Base-by-base conservation (phyloP, 2,888 invertebrate species). In the Oscheius sp. region DNA sequence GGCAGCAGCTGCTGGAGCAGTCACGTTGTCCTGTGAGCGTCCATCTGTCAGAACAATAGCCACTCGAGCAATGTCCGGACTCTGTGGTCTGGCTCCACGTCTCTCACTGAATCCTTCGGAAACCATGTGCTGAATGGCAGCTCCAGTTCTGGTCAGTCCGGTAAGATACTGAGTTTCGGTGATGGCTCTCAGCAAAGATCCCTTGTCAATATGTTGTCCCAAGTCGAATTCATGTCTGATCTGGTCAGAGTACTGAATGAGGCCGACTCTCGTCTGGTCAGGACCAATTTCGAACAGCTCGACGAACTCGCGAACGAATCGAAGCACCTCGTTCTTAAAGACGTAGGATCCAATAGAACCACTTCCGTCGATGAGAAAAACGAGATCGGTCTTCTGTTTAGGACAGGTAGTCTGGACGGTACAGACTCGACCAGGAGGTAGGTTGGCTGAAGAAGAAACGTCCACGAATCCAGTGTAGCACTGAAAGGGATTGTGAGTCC, bases 1-100 rank as follows among this genome's bases (percentile, higher is more conserved):
- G 0, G 90, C 89, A n/a, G 81, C 63, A 42, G 79, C 83, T 2
- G 90, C 89, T 50, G 89, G 87, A 35, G 77, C 77, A n/a, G 88
- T 87, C 2, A 90, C 90, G 65, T 87, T 84, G 73, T 89, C 89
- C 75, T 89, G 89, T 42, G 90, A 90, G 33, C 89, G 78, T 5
- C 90, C 90, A 76, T 90, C 90, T 0, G 90, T 90, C 47, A 90
- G 87, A 5, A 90, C 89, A 51, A 90, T 88, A 11, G 89, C 89
- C 1, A 90, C 82, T 60, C 82, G 59, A 51, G 70, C 29, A 21
- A 82, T 80, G 47, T 82, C 82, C 47, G 70, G 65, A 29, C 74
- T 74, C 57, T 75, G 73, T 9, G 79, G 81, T 50, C 89, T 78
- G 13, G 89, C 89, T 33, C 89, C 89, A 58, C 89, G 76, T 57